Evolutionary conservation across 2,113 vertebrate genomes (phyloP).

Genomic region (Crypturellus undulatus): DNA sequence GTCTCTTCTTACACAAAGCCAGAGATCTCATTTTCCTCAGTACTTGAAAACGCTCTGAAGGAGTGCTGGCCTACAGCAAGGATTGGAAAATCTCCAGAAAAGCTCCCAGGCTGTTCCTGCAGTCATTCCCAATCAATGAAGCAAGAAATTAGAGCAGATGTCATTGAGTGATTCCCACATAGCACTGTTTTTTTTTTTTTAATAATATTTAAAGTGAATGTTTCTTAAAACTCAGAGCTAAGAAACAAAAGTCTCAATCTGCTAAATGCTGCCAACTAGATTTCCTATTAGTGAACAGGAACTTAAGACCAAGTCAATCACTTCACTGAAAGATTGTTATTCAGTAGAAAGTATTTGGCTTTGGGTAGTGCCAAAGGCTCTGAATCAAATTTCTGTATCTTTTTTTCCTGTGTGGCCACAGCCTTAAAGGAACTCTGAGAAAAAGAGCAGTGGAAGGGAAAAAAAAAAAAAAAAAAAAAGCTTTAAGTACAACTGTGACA

Average conservation of each 20-base stretch:
- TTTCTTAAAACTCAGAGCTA: background rate
- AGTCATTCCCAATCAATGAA: too few relatives aligned
- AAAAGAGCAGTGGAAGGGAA: background rate
- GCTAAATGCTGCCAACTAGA: background rate
- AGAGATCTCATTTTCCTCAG: background rate
- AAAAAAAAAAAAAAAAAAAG: background rate
- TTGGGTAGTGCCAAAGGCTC: background rate
- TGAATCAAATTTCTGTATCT: background rate
- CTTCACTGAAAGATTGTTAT: background rate
- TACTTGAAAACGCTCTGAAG: background rate
- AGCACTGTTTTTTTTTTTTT: background rate
- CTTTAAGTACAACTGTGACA: background rate
- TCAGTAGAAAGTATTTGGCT: background rate
- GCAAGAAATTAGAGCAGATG: background rate
- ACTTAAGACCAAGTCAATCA: background rate
- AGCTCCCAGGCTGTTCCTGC: background rate
- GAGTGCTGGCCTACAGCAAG: background rate
- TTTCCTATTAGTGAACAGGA: background rate
- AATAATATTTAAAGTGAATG: too few relatives aligned
- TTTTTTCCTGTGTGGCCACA: background rate
- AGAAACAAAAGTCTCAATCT: background rate
- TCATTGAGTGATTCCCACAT: background rate
- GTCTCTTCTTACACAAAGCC: background rate
- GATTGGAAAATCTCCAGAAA: background rate
- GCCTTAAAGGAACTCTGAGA: background rate